These are phyloP conservation scores for Alauda arvensis DNA, from an alignment of 2,797 vertebrate genomes.

Conservation along the genomic window DNA sequence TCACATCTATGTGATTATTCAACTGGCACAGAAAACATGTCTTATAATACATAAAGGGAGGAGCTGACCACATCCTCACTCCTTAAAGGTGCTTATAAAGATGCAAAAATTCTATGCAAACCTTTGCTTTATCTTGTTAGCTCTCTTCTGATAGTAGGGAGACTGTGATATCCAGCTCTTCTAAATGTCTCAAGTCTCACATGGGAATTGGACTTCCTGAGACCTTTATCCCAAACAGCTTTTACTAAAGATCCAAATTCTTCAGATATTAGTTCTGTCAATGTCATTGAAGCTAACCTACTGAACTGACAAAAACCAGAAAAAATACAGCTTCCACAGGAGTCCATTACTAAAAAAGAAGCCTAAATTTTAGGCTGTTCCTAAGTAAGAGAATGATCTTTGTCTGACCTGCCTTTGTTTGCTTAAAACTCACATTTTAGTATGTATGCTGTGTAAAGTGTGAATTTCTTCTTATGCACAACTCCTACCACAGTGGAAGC, in stretches of 20 bases:
- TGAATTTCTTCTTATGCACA: background rate
- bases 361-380: background rate
- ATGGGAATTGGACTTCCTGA: background rate
- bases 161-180: background rate
- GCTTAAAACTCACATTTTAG: background rate
- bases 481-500: background rate
- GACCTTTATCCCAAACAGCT: background rate
- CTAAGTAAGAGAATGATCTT: background rate
- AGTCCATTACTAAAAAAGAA: background rate
- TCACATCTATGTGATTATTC: background rate
- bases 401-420: background rate
- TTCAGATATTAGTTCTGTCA: background rate
- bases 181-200: background rate
- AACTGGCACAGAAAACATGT: background rate
- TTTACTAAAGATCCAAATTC: background rate
- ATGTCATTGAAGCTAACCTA: background rate
- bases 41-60: background rate
- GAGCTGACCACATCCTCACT: background rate
- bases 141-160: background rate
- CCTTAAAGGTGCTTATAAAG: background rate
- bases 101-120: background rate
- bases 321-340: background rate
- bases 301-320: background rate
- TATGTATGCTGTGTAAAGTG: background rate
- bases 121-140: background rate